phyloP scores from a whole-genome alignment of 2,888 invertebrate species.

The Nymphalis c-album region DNA sequence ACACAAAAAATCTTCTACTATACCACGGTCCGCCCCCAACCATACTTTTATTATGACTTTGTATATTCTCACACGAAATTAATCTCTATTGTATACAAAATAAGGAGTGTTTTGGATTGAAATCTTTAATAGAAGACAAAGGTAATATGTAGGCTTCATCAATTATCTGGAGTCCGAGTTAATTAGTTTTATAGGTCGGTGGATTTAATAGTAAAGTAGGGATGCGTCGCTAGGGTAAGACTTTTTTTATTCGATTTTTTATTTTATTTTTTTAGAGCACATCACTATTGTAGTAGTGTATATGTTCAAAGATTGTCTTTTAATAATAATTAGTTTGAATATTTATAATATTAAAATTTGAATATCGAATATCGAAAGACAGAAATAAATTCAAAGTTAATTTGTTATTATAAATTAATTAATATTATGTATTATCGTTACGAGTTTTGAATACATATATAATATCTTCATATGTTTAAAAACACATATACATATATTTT shows the following conservation, averaged over 20 bases:
- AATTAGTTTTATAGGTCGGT: conserved; percentile 81
- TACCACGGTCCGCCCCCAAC: conserved; percentile 66
- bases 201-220: conserved; percentile 56
- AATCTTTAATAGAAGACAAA: conserved; percentile 50
- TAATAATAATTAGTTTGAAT: no score
- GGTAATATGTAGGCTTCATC: conserved; percentile 79
- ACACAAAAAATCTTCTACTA: conserved; percentile 60
- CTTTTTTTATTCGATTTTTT: conserved; percentile 46
- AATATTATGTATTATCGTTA: no score
- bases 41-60: conserved; percentile 59
- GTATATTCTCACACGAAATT: background rate
- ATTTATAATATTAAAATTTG: no score
- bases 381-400: no score
- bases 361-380: no score
- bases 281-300: background rate
- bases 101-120: conserved; percentile 44
- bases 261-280: conserved; percentile 46
- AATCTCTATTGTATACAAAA: conserved; percentile 27
- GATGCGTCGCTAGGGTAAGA: conserved; percentile 43
- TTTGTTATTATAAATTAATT: no score
- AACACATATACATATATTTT: no score
- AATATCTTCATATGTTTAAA: no score
- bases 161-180: conserved; percentile 79
- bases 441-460: no score
- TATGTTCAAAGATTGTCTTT: background rate